Conservation (phyloP, 2,797 vertebrate species). For the Petrocephalus schoutedeni region DNA sequence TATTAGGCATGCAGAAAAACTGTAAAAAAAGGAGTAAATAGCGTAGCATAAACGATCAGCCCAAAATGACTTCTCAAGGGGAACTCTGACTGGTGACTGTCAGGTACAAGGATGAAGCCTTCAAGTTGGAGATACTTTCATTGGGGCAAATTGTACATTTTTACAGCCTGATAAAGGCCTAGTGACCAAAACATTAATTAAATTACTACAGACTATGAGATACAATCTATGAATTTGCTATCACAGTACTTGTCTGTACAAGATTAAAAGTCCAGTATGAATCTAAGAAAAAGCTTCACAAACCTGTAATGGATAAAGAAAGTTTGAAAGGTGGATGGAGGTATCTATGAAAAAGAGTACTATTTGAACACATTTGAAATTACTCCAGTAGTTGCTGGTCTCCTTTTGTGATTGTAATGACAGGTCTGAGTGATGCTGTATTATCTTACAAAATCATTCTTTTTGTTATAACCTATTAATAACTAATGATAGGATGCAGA, state of each 20-base stretch:
- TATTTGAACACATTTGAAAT: background rate
- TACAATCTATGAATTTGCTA: background rate
- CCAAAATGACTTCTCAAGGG: background rate
- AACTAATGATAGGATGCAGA: constrained; percentile 8
- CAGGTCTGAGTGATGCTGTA: background rate
- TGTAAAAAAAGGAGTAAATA: background rate
- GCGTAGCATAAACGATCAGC: background rate
- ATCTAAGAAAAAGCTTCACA: background rate
- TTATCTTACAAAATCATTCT: constrained; percentile 1
- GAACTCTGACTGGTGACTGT: background rate
- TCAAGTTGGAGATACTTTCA: background rate
- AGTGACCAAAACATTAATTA: background rate
- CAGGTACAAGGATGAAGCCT: background rate
- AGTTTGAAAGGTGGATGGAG: background rate
- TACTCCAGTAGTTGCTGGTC: background rate
- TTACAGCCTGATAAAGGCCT: background rate
- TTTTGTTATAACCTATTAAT: constrained; percentile 8
- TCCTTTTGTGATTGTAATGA: background rate
- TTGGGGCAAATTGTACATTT: background rate
- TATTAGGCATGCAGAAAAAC: background rate
- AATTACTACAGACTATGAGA: background rate
- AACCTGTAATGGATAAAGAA: background rate
- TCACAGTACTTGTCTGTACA: background rate
- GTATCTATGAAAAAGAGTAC: background rate
- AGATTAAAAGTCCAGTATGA: background rate